These are phyloP conservation scores for Eueremaeus valkanovi DNA, from an alignment of 2,888 invertebrate species.

Conservation along the genomic window DNA sequence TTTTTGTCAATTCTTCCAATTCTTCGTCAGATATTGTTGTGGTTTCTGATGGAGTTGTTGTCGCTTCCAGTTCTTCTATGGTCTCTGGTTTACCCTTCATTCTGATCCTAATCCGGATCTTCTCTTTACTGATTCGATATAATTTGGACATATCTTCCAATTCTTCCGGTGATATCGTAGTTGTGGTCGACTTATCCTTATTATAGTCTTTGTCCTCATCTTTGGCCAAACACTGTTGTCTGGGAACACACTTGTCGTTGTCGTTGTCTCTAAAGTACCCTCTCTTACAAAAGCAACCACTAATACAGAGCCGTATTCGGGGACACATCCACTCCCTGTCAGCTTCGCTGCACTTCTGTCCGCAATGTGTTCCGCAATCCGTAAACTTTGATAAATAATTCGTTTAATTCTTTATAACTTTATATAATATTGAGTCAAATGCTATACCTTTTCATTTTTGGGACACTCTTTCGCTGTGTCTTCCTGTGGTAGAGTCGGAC, in stretches of 20 bases:
- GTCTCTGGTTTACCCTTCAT: too few relatives aligned
- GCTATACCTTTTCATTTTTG: not conserved
- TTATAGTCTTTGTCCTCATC: not conserved
- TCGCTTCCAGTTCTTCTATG: too few relatives aligned
- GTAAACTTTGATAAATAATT: too few relatives aligned
- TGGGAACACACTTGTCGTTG: not conserved
- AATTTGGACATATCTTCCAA: too few relatives aligned
- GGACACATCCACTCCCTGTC: not conserved
- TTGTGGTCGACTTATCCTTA: not conserved
- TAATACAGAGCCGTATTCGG: not conserved
- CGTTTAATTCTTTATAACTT: too few relatives aligned
- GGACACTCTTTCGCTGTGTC: not conserved
- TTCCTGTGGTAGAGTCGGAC: not conserved
- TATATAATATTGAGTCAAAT: too few relatives aligned
- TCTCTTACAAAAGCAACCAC: conserved; percentile 13
- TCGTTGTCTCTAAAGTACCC: conserved; percentile 1
- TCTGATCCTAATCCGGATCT: too few relatives aligned
- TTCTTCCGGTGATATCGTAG: not conserved
- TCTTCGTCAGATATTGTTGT: too few relatives aligned
- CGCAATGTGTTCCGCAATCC: conserved; percentile 2
- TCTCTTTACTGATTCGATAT: too few relatives aligned
- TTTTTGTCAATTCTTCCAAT: too few relatives aligned
- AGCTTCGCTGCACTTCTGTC: not conserved
- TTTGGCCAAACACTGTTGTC: not conserved
- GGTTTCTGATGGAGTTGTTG: too few relatives aligned